Evolutionary conservation across 1,140 invertebrate species (phyloP).

Genomic region (Cyrtorhinus lividipennis): DNA sequence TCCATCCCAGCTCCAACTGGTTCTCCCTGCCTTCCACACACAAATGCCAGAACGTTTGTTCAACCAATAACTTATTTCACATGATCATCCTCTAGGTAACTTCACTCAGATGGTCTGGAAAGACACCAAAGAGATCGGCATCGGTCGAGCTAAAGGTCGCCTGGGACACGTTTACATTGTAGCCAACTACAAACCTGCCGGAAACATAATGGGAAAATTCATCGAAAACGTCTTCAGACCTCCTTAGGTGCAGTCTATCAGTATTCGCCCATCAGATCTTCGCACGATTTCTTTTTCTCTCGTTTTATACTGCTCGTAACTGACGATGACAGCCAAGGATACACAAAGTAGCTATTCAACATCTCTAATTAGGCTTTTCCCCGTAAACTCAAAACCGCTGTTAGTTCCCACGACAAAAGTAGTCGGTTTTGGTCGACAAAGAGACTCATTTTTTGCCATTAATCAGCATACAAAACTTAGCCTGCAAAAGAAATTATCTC

Average conservation of each 20-base stretch:
- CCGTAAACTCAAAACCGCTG: not conserved
- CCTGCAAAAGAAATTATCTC: too few relatives aligned
- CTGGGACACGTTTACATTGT: conserved; percentile 66
- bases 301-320: not conserved
- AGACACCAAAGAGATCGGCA: conserved; percentile 55
- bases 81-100: conserved; percentile 31
- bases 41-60: not conserved
- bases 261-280: not conserved
- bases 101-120: conserved; percentile 73
- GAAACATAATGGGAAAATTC: conserved; percentile 68
- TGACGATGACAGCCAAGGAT: not conserved
- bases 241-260: not conserved
- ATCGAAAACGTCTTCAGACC: conserved; percentile 51
- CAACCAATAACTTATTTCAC: not conserved
- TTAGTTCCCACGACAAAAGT: too few relatives aligned
- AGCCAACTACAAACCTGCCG: conserved; percentile 72
- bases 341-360: not conserved
- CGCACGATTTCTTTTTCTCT: not conserved
- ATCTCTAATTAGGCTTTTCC: not conserved
- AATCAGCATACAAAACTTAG: too few relatives aligned
- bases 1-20: too few relatives aligned
- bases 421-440: not conserved
- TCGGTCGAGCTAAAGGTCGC: conserved; percentile 52
- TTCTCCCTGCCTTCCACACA: too few relatives aligned
- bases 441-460: too few relatives aligned